A percentile compares a stretch with the other conserved stretches of the same genome.
phyloP scores from a whole-genome alignment of 2,888 invertebrate species.

The Melanophora roralis region DNA sequence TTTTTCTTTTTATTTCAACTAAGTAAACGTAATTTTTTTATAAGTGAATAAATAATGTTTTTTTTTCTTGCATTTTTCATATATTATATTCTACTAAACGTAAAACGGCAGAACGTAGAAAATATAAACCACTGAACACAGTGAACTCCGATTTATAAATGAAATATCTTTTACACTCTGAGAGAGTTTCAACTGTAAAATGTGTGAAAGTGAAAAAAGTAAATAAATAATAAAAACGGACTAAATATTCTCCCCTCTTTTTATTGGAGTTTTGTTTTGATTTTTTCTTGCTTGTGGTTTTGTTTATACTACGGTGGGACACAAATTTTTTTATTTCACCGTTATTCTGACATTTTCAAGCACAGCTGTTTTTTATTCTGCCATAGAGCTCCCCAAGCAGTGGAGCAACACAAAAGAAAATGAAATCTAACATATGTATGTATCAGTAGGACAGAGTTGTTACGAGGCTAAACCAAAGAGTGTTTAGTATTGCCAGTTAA shows the following conservation, averaged over 20 bases:
- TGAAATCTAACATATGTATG: constrained; percentile 1
- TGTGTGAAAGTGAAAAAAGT: neutral
- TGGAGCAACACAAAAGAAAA: constrained; percentile 38
- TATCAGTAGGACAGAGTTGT: constrained; percentile 29
- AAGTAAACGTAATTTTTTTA: neutral
- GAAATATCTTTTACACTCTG: constrained; percentile 34
- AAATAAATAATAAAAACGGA: neutral
- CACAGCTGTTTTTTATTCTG: constrained; percentile 38
- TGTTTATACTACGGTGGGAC: constrained; percentile 49
- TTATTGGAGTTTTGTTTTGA: constrained; percentile 48
- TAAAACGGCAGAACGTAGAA: constrained; percentile 23
- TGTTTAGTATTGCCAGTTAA: constrained; percentile 10
- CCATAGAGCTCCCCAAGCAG: neutral
- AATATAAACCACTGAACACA: constrained; percentile 39
- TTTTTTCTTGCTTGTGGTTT: constrained; percentile 34
- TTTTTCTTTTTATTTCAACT: neutral
- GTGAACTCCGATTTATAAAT: constrained; percentile 54
- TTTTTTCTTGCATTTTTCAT: constrained; percentile 3
- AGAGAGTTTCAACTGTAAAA: constrained; percentile 52
- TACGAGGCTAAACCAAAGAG: neutral
- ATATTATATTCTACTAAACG: neutral
- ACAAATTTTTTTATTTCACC: constrained; percentile 13
- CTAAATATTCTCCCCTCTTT: neutral
- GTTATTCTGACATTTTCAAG: constrained; percentile 17
- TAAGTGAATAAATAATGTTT: constrained; percentile 15